A percentile compares a stretch with the other conserved stretches of the same genome.
These are phyloP conservation scores for Oceanodroma tethys DNA, from an alignment of 2,113 vertebrate species.

Conservation along the genomic window DNA sequence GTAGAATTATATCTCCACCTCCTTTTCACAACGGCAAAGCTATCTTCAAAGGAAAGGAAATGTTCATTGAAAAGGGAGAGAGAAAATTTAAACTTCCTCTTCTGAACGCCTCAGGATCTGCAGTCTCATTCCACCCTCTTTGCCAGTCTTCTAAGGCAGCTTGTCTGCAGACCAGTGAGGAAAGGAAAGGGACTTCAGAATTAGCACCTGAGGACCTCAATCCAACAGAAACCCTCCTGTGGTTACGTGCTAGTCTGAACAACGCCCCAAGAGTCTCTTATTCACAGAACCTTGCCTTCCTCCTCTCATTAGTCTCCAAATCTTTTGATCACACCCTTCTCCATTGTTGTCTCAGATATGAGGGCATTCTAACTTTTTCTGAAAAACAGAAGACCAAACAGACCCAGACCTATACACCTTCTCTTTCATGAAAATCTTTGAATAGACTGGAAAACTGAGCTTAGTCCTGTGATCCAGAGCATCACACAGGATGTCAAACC, in stretches of 20 bases:
- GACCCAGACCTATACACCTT: background rate
- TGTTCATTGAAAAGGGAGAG: background rate
- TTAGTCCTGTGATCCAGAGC: background rate
- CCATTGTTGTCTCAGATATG: background rate
- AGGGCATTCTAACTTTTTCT: background rate
- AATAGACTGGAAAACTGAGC: background rate
- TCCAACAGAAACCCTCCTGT: background rate
- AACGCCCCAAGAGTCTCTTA: background rate
- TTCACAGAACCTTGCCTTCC: background rate
- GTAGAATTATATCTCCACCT: background rate
- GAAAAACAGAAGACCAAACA: background rate
- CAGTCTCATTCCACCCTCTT: background rate
- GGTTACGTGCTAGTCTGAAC: background rate
- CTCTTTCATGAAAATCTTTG: background rate
- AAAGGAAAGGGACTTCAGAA: background rate
- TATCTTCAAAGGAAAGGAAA: background rate
- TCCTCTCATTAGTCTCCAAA: background rate
- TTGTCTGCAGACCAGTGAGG: background rate
- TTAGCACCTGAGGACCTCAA: background rate
- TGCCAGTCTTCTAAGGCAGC: background rate
- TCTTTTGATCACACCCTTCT: background rate
- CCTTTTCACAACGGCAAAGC: background rate
- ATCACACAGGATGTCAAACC: background rate
- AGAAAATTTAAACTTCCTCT: background rate
- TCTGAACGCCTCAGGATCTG: background rate